Evolutionary conservation across 2,888 invertebrate genomes (phyloP).

Genomic region (Emmelina monodactyla): DNA sequence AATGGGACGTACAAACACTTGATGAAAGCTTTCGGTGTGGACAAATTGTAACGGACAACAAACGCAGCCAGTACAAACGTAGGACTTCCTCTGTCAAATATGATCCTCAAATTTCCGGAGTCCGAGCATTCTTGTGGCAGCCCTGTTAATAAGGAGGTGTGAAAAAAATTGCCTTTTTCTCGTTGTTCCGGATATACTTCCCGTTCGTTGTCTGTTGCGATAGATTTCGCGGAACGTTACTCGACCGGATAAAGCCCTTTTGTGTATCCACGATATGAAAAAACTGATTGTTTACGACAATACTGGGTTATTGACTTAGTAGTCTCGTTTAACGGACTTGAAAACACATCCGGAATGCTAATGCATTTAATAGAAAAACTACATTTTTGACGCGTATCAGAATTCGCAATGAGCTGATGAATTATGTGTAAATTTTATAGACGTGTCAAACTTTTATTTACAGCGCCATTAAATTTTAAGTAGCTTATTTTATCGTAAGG

Average conservation of each 20-base stretch:
- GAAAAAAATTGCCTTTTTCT: constrained; percentile 41
- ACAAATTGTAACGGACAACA: too few relatives aligned
- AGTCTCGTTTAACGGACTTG: constrained; percentile 17
- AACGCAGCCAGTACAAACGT: neutral
- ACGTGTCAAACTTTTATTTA: neutral
- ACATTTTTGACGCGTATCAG: constrained; percentile 25
- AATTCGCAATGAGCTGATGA: constrained; percentile 26
- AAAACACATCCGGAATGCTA: constrained; percentile 14
- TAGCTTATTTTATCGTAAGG: too few relatives aligned
- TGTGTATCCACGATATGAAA: constrained; percentile 35
- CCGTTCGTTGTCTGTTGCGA: constrained; percentile 56
- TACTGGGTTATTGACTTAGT: constrained; percentile 49
- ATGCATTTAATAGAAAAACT: constrained; percentile 25
- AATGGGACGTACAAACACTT: neutral
- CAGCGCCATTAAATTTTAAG: too few relatives aligned
- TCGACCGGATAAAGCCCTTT: constrained; percentile 49
- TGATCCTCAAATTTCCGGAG: neutral
- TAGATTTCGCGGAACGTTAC: constrained; percentile 55
- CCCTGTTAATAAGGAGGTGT: constrained; percentile 29
- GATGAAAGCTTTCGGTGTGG: neutral
- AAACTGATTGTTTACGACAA: too few relatives aligned
- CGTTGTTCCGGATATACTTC: constrained; percentile 61
- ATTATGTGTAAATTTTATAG: constrained; percentile 6
- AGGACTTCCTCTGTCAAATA: neutral
- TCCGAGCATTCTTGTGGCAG: constrained; percentile 19